These are phyloP conservation scores for Teleogryllus oceanicus DNA, from an alignment of 2,888 invertebrate genomes.

Conservation along the genomic window DNA sequence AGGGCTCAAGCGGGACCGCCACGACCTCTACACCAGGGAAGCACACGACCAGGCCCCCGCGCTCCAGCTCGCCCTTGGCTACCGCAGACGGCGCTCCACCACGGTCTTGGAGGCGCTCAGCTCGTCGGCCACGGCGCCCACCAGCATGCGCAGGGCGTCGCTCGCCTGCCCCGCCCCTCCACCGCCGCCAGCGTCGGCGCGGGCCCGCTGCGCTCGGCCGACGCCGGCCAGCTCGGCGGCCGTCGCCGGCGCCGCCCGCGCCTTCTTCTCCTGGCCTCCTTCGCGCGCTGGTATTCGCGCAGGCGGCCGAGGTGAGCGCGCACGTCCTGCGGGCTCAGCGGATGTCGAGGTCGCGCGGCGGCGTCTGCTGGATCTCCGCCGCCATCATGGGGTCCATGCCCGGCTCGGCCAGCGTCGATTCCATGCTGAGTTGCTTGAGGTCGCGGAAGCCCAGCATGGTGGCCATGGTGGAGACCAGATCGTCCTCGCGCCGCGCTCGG, in stretches of 20 bases:
- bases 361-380: constrained; percentile 89
- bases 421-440: constrained; percentile 61
- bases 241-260: neutral
- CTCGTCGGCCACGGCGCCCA: neutral
- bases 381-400: constrained; percentile 98
- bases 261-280: neutral
- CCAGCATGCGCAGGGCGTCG: neutral
- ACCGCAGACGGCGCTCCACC: neutral
- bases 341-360: constrained; percentile 86
- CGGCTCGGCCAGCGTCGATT: constrained; percentile 71
- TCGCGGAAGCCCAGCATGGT: constrained; percentile 49
- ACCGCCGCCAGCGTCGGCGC: no score
- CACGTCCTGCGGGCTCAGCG: constrained; percentile 80
- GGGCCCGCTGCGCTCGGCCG: no score
- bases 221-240: neutral
- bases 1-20: neutral
- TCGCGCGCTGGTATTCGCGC: constrained; percentile 18
- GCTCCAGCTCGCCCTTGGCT: neutral
- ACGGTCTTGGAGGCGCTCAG: neutral
- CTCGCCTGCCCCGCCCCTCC: neutral
- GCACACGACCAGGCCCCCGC: neutral
- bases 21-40: neutral
- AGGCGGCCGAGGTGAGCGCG: constrained; percentile 64
- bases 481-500: neutral
- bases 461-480: neutral